A percentile compares a stretch with the other conserved stretches of the same genome.
phyloP scores from a whole-genome alignment of 2,888 invertebrate species.

The Lordiphosa andalusiaca region DNA sequence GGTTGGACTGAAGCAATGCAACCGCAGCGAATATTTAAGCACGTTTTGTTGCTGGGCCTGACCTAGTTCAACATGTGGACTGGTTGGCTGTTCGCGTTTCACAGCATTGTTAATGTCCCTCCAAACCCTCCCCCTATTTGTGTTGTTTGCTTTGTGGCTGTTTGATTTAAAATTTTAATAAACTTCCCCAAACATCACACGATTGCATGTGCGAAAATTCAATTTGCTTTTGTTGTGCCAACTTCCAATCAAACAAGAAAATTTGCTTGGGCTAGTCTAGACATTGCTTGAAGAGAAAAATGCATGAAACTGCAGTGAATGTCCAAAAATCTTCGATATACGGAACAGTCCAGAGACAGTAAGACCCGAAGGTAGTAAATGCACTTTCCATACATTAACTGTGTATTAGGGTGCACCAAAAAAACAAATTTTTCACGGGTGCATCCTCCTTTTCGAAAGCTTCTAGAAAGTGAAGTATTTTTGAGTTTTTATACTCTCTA shows the following conservation, averaged over 20 bases:
- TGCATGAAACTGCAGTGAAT: too few species aligned
- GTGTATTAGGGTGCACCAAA: too few species aligned
- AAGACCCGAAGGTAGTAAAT: too few species aligned
- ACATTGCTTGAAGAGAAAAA: neutral
- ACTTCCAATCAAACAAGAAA: constrained; percentile 7
- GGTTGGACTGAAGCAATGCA: neutral
- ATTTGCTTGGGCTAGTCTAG: constrained; percentile 3
- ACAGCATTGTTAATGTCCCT: constrained; percentile 18
- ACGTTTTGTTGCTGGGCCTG: constrained; percentile 42
- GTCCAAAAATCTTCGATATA: too few species aligned
- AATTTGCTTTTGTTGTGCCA: constrained; percentile 25
- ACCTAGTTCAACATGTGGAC: constrained; percentile 58
- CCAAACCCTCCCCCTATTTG: neutral
- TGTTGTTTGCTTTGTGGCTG: constrained; percentile 29
- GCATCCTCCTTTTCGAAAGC: too few species aligned
- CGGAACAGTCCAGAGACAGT: too few species aligned
- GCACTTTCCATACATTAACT: too few species aligned
- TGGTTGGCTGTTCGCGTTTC: constrained; percentile 17
- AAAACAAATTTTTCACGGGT: too few species aligned
- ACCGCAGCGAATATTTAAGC: constrained; percentile 49
- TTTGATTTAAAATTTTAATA: constrained; percentile 47
- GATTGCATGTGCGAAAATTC: constrained; percentile 5
- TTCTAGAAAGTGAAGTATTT: too few species aligned
- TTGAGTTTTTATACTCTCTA: too few species aligned
- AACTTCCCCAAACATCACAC: constrained; percentile 1